These are phyloP conservation scores for Lepetodrilus schrolli DNA, from an alignment of 2,888 invertebrate species.

Conservation along the genomic window DNA sequence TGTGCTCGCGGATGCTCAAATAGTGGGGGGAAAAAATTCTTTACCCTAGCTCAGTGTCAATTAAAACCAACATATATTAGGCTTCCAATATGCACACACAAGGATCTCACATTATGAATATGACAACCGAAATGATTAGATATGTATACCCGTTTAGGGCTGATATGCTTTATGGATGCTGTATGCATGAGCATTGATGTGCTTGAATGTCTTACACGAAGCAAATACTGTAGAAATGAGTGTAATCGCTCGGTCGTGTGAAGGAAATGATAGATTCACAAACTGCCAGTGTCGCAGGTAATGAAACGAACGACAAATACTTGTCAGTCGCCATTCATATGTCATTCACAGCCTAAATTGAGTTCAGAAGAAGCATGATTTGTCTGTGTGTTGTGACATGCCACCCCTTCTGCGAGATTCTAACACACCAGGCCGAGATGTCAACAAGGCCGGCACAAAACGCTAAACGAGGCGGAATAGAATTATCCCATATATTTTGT, in stretches of 20 bases:
- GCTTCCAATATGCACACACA: not conserved
- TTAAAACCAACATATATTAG: not conserved
- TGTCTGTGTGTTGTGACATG: not conserved
- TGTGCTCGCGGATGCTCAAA: not conserved
- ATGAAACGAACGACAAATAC: not conserved
- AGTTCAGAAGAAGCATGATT: not conserved
- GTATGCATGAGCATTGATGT: too few relatives aligned
- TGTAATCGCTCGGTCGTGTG: not conserved
- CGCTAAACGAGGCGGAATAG: not conserved
- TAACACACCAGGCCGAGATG: not conserved
- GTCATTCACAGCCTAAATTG: not conserved
- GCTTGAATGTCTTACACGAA: too few relatives aligned
- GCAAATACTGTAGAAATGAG: not conserved
- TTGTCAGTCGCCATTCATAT: not conserved
- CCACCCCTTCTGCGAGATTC: not conserved
- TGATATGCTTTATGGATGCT: too few relatives aligned
- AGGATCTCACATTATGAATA: not conserved
- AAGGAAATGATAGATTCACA: slow-evolving; percentile 6
- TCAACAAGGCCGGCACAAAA: not conserved
- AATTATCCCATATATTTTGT: slow-evolving; percentile 1
- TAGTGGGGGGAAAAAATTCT: not conserved
- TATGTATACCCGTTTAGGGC: too few relatives aligned
- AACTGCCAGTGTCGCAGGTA: not conserved
- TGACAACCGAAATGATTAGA: too few relatives aligned
- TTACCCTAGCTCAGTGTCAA: not conserved